Evolutionary conservation across 2,888 invertebrate genomes (phyloP).

Genomic region (Phaonia tiefii): DNA sequence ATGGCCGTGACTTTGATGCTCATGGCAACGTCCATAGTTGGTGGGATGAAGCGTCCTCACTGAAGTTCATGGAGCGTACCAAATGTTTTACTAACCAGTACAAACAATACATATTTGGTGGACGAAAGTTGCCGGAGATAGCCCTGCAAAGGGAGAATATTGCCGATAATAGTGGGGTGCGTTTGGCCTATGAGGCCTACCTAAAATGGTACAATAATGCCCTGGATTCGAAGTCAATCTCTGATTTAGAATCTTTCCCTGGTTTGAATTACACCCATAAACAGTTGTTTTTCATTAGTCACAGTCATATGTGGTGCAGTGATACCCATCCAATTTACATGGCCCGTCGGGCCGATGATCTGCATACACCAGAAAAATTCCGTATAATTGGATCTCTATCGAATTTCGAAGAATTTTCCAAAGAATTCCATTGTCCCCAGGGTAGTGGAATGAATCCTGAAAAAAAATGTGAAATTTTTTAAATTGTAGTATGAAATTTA

Average conservation of each 20-base stretch:
- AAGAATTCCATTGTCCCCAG: constrained; percentile 73
- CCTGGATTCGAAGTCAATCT: constrained; percentile 37
- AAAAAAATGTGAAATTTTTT: constrained; percentile 75
- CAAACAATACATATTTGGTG: constrained; percentile 71
- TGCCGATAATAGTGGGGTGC: constrained; percentile 79
- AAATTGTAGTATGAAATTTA: no score
- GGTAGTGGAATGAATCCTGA: constrained; percentile 75
- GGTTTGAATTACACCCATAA: constrained; percentile 72
- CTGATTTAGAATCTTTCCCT: constrained; percentile 72
- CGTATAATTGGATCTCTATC: constrained; percentile 76
- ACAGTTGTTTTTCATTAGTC: constrained; percentile 78
- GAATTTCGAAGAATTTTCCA: constrained; percentile 75
- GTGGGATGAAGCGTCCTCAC: constrained; percentile 74
- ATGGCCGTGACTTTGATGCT: constrained; percentile 74
- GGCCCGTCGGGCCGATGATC: constrained; percentile 65
- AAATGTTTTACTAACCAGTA: constrained; percentile 76
- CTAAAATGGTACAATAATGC: constrained; percentile 71
- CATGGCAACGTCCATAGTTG: constrained; percentile 73
- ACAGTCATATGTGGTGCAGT: constrained; percentile 77
- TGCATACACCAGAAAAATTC: constrained; percentile 72
- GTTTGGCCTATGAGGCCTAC: no score
- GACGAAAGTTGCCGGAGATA: constrained; percentile 70
- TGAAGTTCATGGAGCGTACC: constrained; percentile 70
- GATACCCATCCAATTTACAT: constrained; percentile 69
- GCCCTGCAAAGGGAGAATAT: constrained; percentile 75